Percentiles rank a stretch among this genome's conserved stretches.
Evolutionary conservation across 2,113 vertebrate genomes (phyloP).

Genomic region (Peromyscus leucopus): DNA sequence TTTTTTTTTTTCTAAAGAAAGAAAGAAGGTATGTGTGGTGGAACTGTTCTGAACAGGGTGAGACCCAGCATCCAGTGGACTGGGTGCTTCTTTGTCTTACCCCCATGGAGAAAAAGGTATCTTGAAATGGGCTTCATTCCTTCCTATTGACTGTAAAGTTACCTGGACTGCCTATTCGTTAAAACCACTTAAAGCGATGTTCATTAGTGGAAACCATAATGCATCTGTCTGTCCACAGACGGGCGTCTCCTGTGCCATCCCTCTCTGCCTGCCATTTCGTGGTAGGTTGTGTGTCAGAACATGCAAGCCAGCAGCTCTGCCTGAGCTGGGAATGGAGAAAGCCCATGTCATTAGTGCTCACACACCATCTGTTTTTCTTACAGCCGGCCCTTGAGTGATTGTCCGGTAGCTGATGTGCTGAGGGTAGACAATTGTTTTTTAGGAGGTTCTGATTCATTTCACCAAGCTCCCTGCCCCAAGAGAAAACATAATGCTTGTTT

Average conservation of each 20-base stretch:
- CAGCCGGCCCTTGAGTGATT: conserved; percentile 88
- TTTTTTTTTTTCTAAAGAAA: conserved; percentile 46
- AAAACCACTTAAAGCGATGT: conserved; percentile 55
- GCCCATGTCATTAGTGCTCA: conserved; percentile 76
- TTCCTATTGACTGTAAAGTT: accelerated
- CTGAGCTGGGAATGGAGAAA: conserved; percentile 81
- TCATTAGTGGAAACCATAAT: not conserved
- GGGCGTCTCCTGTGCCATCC: conserved; percentile 12
- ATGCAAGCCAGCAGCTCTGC: conserved; percentile 69
- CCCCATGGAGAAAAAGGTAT: accelerated
- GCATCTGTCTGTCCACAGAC: conserved; percentile 50
- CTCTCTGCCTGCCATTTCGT: conserved; percentile 71
- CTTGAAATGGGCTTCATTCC: not conserved
- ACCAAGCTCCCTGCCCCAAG: conserved; percentile 80
- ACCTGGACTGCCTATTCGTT: not conserved
- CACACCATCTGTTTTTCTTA: conserved; percentile 87
- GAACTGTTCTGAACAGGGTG: not conserved
- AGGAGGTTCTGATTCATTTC: conserved; percentile 88
- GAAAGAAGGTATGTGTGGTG: not conserved
- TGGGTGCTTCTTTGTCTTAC: accelerated
- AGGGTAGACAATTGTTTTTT: conserved; percentile 82
- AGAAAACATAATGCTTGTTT: conserved; percentile 83
- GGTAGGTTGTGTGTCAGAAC: conserved; percentile 80
- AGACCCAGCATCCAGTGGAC: not conserved
- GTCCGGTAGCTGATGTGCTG: conserved; percentile 87